Evolutionary conservation across 2,113 vertebrate species (phyloP).

Genomic region (Nothoprocta pentlandii): DNA sequence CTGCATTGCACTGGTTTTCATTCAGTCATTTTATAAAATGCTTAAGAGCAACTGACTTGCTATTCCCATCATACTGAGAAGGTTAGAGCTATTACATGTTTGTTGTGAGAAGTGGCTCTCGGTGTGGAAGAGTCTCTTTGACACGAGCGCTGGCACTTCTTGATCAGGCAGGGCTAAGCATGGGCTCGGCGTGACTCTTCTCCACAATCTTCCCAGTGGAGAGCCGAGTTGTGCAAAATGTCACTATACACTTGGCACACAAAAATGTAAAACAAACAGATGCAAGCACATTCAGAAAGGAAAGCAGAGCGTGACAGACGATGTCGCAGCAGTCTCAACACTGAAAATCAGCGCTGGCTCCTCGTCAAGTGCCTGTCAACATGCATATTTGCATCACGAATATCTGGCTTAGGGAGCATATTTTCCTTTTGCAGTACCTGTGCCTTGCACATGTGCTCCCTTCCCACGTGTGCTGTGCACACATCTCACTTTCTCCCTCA

Average conservation of each 20-base stretch:
- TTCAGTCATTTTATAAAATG: neutral
- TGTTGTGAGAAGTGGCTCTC: neutral
- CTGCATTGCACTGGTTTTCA: neutral
- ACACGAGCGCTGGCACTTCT: neutral
- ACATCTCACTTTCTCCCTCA: neutral
- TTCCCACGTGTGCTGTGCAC: neutral
- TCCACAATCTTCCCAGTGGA: neutral
- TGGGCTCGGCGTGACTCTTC: neutral
- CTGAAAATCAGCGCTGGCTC: conserved; percentile 30
- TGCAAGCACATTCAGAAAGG: neutral
- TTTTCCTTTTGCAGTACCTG: neutral
- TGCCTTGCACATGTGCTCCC: neutral
- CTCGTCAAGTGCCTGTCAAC: conserved; percentile 30
- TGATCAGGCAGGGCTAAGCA: rapidly evolving
- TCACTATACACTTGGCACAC: neutral
- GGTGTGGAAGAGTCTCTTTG: neutral
- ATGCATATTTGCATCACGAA: neutral
- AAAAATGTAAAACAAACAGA: conserved; percentile 31
- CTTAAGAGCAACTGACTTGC: neutral
- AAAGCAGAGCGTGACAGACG: neutral
- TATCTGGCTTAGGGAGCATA: rapidly evolving
- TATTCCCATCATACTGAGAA: neutral
- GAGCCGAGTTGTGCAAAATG: neutral
- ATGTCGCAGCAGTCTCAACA: neutral
- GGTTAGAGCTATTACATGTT: neutral